Evolutionary conservation across 30 jellyfish, hydroid and myxozoan genomes (phyloP).

Genomic region (Chrysaora quinquecirrha): DNA sequence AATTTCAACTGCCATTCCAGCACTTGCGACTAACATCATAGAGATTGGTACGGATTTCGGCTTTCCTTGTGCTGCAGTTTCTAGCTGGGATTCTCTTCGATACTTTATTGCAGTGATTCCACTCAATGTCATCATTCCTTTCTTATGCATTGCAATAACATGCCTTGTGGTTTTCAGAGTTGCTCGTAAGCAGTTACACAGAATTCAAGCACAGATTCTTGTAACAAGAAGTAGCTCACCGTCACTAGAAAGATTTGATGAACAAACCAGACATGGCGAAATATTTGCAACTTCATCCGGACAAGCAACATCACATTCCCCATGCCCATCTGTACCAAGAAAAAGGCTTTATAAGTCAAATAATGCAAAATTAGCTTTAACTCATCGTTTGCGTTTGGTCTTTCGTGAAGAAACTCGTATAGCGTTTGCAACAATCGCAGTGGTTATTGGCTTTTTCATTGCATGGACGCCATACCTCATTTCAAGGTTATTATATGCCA

Average conservation of each 20-base stretch:
- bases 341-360: neutral
- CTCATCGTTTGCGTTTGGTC: neutral
- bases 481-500: constrained; percentile 39
- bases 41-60: constrained; percentile 24
- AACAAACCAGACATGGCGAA: neutral
- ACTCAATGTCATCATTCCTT: constrained; percentile 48
- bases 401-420: constrained; percentile 72
- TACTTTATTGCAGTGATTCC: constrained; percentile 20
- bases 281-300: neutral
- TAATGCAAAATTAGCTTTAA: neutral
- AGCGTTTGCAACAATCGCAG: constrained; percentile 65
- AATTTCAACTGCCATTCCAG: constrained; percentile 44
- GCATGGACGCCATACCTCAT: constrained; percentile 69
- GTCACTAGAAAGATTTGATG: neutral
- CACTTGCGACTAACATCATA: neutral
- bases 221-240: neutral
- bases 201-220: constrained; percentile 22
- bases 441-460: constrained; percentile 54
- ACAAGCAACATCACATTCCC: neutral
- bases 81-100: constrained; percentile 13
- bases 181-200: constrained; percentile 56
- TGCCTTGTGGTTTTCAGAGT: constrained; percentile 54
- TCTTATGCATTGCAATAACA: constrained; percentile 39
- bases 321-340: neutral
- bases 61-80: constrained; percentile 48